Evolutionary conservation across 2,797 vertebrate species (phyloP).

Genomic region (Brachymystax lenok): DNA sequence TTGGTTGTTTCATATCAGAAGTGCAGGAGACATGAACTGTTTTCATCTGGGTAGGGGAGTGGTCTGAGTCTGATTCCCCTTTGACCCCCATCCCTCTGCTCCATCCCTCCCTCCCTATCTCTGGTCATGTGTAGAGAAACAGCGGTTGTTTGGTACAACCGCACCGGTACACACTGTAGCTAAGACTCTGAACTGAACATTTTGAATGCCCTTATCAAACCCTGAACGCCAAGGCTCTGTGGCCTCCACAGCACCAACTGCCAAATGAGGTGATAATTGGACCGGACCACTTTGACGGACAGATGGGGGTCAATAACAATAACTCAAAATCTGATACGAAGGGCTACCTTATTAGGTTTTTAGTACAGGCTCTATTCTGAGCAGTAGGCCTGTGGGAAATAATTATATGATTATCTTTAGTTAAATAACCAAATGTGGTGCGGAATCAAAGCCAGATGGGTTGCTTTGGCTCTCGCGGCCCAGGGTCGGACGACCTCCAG

Average conservation of each 20-base stretch:
- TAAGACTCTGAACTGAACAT: slow-evolving; percentile 7
- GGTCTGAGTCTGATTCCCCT: slow-evolving; percentile 20
- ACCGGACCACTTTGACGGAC: slow-evolving; percentile 3
- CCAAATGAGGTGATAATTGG: slow-evolving; percentile 44
- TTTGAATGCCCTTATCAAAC: background rate
- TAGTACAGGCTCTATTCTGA: slow-evolving; percentile 32
- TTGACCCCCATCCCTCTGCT: slow-evolving; percentile 23
- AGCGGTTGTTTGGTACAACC: background rate
- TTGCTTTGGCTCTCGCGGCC: slow-evolving; percentile 42
- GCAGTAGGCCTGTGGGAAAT: slow-evolving; percentile 46
- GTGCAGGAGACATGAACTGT: slow-evolving; percentile 50
- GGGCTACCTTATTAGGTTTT: slow-evolving; percentile 10
- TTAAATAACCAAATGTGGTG: slow-evolving; percentile 57
- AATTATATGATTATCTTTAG: slow-evolving; percentile 58
- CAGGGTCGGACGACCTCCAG: slow-evolving; percentile 42
- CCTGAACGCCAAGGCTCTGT: slow-evolving; percentile 1
- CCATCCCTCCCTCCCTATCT: background rate
- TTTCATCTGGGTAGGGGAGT: slow-evolving; percentile 31
- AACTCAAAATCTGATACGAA: slow-evolving; percentile 30
- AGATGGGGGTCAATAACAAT: slow-evolving; percentile 22
- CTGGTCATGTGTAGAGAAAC: background rate
- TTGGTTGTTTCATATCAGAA: slow-evolving; percentile 48
- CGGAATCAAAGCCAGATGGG: slow-evolving; percentile 71
- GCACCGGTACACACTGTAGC: background rate
- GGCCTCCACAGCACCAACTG: background rate